phyloP scores from a whole-genome alignment of 2,797 vertebrate species.

The Harpagifer antarcticus region DNA sequence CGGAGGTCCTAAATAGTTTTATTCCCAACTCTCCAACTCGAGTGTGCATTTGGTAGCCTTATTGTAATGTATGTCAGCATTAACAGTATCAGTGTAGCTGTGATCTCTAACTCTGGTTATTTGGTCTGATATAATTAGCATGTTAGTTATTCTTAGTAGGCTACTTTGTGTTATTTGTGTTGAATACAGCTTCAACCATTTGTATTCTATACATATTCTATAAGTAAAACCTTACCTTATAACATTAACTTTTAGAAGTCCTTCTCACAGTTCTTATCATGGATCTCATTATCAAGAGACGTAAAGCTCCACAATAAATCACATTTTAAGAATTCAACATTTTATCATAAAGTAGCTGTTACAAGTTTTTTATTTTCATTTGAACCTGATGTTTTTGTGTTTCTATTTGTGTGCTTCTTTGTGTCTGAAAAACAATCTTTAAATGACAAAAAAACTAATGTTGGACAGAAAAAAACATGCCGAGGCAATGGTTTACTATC shows the following conservation, averaged over 20 bases:
- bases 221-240: neutral
- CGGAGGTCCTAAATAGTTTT: slow-evolving; percentile 47
- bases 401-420: no score
- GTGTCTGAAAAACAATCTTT: no score
- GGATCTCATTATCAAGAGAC: neutral
- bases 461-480: neutral
- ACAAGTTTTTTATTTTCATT: no score
- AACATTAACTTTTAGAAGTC: no score
- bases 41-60: slow-evolving; percentile 43
- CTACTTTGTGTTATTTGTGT: neutral
- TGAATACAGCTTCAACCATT: neutral
- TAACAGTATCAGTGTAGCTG: no score
- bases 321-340: neutral
- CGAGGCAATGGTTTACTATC: neutral
- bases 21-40: slow-evolving; percentile 39
- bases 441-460: neutral
- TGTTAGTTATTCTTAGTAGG: neutral
- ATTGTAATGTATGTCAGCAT: slow-evolving; percentile 1
- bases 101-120: neutral
- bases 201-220: neutral
- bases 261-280: neutral
- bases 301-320: neutral
- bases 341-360: no score
- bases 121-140: neutral
- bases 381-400: no score